Evolutionary conservation across 1,140 invertebrate species (phyloP), one percentile per base, ranked within the genome.

Genomic region (Schlechtendalia chinensis): DNA sequence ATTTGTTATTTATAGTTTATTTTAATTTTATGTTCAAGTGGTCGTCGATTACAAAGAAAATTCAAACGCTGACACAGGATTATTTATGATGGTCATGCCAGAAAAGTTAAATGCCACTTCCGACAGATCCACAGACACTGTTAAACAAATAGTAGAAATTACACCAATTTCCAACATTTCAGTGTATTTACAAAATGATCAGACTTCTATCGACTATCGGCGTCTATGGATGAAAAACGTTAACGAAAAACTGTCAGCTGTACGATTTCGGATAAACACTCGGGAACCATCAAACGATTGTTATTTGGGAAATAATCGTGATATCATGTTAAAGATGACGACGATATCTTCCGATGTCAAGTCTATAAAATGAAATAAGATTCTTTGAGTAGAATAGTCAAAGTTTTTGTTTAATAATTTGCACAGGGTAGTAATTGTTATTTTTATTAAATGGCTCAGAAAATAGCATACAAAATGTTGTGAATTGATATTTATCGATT

Each of bases 21-120:
- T 79, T 80, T 17, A 4, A 39, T 56, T 6, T 14, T 22, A 17
- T 83, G 45, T 89, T 90, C 71, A 85, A 97, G 95, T 98, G 83
- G 92, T 96, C 0, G 87, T 98, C n/a, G 96, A 98, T 85, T 88
- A 90, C 81, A 89, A 90, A 61, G 87, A 89, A 65, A 91, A 95
- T 86, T 90, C 90, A 82, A 92, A 91, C 74, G 92, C 93, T 17
- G 91, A 94, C 82, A 94, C 94, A 6, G 96, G 96, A 24, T 88
- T 91, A 77, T 98, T 97, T 85, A 17, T 19, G 8, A 75, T 59
- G 22, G 12, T 75, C 17, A 16, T 59, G 12, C 72, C 72, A 1
- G 72, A 75, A 56, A 59, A 39, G 0, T n/a, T 6, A 29, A 59
- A 39, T 22, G 1, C 53, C 6, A 6, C 54, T 0, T 1, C 5